These are phyloP conservation scores for Acanthoscelides obtectus DNA, from an alignment of 2,888 invertebrate genomes.

Conservation along the genomic window DNA sequence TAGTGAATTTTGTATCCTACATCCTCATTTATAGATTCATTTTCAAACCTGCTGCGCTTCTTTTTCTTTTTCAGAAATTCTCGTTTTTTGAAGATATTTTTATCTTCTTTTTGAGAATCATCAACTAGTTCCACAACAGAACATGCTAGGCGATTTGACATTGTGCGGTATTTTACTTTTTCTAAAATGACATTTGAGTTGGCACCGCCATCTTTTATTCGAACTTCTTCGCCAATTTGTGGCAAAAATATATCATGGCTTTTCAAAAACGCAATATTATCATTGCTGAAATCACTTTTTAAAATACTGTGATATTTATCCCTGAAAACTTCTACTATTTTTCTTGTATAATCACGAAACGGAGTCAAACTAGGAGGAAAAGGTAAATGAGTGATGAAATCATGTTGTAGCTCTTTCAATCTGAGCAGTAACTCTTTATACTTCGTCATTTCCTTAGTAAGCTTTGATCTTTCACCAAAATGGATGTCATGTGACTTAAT, in stretches of 20 bases:
- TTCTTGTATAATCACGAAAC: constrained; percentile 32
- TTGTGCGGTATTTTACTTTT: not conserved
- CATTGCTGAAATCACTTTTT: constrained; percentile 7
- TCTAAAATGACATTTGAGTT: not conserved
- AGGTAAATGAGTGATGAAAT: constrained; percentile 13
- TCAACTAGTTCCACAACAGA: constrained; percentile 1
- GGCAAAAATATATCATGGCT: constrained; percentile 31
- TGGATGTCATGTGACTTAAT: constrained; percentile 24
- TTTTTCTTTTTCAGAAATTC: too few relatives aligned
- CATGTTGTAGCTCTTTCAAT: constrained; percentile 22
- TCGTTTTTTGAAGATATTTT: not conserved
- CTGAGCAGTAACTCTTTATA: constrained; percentile 28
- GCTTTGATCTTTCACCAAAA: constrained; percentile 15
- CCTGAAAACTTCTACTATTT: constrained; percentile 19
- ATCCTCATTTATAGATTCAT: constrained; percentile 25
- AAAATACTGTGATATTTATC: constrained; percentile 13
- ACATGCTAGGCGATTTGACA: constrained; percentile 21
- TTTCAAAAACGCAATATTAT: constrained; percentile 30
- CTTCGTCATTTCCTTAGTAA: constrained; percentile 23
- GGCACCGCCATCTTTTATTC: not conserved
- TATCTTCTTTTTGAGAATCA: not conserved
- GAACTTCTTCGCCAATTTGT: constrained; percentile 16
- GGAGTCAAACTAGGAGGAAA: constrained; percentile 36
- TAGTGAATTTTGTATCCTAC: constrained; percentile 26
- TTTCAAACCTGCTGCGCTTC: constrained; percentile 16